Percentiles rank a stretch among this genome's conserved stretches.
Conservation (phyloP, 2,797 vertebrate species). For the Tangara arthus region DNA sequence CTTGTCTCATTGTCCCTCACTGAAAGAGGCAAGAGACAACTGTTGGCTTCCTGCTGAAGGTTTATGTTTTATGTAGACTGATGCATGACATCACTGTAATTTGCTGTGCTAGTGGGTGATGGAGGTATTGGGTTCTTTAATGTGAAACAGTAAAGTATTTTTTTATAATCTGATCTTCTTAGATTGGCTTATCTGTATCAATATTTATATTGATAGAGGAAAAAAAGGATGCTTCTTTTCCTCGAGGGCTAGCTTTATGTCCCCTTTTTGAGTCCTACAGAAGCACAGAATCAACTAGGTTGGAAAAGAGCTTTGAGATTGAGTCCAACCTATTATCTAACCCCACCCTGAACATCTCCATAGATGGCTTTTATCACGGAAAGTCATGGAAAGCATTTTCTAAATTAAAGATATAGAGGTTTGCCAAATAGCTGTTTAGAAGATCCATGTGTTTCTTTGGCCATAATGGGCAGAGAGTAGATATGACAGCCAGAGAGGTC, state of each 20-base stretch:
- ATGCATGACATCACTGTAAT: background rate
- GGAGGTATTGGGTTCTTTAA: background rate
- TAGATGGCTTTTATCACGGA: background rate
- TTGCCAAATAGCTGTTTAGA: background rate
- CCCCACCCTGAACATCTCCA: background rate
- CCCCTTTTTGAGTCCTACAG: background rate
- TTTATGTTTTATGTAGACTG: background rate
- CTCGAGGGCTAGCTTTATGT: background rate
- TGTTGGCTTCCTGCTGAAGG: background rate
- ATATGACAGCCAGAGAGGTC: background rate
- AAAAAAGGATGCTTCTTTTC: background rate
- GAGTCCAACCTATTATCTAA: background rate
- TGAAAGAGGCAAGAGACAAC: background rate
- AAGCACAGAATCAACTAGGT: background rate
- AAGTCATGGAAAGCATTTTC: background rate
- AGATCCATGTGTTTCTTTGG: background rate
- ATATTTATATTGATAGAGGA: background rate
- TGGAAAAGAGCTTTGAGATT: background rate
- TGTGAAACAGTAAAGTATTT: background rate
- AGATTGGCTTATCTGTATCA: background rate
- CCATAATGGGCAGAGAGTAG: background rate
- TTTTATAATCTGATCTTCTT: background rate
- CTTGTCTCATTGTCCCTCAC: background rate
- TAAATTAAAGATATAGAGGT: background rate
- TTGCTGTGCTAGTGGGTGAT: fast-evolving